phyloP scores from a whole-genome alignment of 1,140 invertebrate species.

The Solenopsis invicta region DNA sequence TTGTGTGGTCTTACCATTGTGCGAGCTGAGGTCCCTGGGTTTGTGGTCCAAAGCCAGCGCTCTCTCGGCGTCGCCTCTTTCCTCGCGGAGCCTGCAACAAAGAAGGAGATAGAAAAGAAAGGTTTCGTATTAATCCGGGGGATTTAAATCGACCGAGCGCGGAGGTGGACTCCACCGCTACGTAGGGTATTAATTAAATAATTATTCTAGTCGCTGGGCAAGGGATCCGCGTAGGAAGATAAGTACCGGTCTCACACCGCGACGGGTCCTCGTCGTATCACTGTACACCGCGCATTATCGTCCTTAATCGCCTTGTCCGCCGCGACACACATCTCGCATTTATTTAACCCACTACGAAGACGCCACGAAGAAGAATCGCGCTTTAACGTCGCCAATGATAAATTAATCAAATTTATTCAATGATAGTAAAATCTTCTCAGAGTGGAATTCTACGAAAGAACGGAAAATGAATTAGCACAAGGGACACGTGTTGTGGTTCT shows the following conservation, averaged over 20 bases:
- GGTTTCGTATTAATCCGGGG: constrained; percentile 75
- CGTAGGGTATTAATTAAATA: constrained; percentile 84
- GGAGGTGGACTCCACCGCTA: constrained; percentile 73
- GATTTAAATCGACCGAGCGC: constrained; percentile 76
- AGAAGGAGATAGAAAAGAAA: constrained; percentile 79
- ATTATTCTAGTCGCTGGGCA: constrained; percentile 82
- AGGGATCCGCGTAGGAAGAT: constrained; percentile 82
- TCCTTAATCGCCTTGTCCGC: constrained; percentile 76
- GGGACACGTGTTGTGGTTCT: background rate
- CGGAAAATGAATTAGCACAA: background rate
- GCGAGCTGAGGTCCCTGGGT: constrained; percentile 93
- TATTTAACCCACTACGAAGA: constrained; percentile 6
- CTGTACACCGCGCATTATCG: constrained; percentile 70
- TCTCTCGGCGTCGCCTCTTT: constrained; percentile 93
- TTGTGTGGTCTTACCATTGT: constrained; percentile 91
- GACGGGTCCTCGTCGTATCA: constrained; percentile 64
- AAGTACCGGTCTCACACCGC: constrained; percentile 79
- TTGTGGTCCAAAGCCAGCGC: constrained; percentile 92
- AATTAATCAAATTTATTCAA: background rate
- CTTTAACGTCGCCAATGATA: background rate
- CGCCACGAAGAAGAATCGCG: background rate
- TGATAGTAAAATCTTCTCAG: background rate
- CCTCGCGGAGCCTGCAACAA: constrained; percentile 93
- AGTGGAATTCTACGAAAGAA: background rate
- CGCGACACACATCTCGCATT: constrained; percentile 31